These are phyloP conservation scores for Agrilus mali DNA, from an alignment of 2,888 invertebrate species.

Conservation along the genomic window DNA sequence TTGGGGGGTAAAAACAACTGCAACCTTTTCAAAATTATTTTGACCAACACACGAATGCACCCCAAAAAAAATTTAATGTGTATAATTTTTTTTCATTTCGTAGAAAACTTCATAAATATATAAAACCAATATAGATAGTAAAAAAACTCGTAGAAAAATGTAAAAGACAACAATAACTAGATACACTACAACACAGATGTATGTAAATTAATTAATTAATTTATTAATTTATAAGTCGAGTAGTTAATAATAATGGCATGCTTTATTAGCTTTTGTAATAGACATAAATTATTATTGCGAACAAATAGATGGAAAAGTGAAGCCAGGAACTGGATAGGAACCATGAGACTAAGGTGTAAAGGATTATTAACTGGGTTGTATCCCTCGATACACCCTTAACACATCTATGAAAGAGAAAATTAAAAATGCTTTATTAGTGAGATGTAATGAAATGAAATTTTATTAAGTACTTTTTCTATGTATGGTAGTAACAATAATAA, in stretches of 20 bases:
- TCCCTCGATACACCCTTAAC: slow-evolving; percentile 19
- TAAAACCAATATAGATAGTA: no score
- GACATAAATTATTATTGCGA: no score
- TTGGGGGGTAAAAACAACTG: slow-evolving; percentile 8
- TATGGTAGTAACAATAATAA: no score
- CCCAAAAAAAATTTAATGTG: not conserved
- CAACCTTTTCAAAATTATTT: slow-evolving; percentile 5
- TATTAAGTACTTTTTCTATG: not conserved
- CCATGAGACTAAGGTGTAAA: slow-evolving; percentile 20
- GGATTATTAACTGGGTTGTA: slow-evolving; percentile 17
- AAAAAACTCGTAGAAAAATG: no score
- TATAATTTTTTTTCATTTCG: not conserved
- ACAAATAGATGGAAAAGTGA: slow-evolving; percentile 4
- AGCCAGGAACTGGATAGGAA: slow-evolving; percentile 15
- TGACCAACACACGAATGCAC: not conserved
- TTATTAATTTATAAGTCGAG: no score
- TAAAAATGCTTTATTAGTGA: no score
- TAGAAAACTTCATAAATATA: no score
- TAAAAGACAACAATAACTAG: no score
- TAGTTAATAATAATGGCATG: no score
- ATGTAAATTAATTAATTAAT: no score
- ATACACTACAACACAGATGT: no score
- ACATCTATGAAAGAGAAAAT: slow-evolving; percentile 19
- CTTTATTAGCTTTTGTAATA: no score
- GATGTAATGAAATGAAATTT: not conserved